phyloP scores from a whole-genome alignment of 2,113 vertebrate genomes.

The Scomber scombrus region DNA sequence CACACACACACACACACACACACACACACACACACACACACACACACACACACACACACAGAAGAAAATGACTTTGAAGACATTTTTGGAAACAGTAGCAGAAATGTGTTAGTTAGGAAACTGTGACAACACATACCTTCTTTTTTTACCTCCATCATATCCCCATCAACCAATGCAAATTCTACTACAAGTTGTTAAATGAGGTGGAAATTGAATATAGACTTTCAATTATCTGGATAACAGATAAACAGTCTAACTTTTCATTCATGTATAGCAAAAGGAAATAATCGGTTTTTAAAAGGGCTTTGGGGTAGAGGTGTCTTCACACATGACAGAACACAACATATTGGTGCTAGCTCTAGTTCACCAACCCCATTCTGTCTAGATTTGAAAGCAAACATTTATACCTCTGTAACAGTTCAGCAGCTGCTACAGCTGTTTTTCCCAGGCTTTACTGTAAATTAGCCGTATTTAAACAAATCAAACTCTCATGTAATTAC shows the following conservation, averaged over 20 bases:
- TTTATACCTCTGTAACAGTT: background rate
- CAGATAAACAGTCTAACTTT: no score
- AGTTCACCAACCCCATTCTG: background rate
- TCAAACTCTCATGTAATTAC: background rate
- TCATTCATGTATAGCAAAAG: background rate
- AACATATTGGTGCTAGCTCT: background rate
- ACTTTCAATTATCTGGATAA: no score
- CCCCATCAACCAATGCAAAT: no score
- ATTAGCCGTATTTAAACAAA: background rate
- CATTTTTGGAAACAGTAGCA: background rate
- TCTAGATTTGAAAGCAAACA: background rate
- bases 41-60: no score
- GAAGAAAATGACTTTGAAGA: no score
- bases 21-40: no score
- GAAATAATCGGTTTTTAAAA: background rate
- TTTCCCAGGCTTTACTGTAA: background rate
- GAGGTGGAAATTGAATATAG: background rate
- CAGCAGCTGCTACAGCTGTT: background rate
- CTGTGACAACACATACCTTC: no score
- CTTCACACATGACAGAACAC: no score
- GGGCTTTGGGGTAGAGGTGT: background rate
- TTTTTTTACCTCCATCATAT: no score
- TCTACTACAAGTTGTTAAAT: background rate
- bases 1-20: no score
- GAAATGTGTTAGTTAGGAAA: no score